Conservation (phyloP, 1,140 invertebrate genomes). For the Agrypnia vestita region DNA sequence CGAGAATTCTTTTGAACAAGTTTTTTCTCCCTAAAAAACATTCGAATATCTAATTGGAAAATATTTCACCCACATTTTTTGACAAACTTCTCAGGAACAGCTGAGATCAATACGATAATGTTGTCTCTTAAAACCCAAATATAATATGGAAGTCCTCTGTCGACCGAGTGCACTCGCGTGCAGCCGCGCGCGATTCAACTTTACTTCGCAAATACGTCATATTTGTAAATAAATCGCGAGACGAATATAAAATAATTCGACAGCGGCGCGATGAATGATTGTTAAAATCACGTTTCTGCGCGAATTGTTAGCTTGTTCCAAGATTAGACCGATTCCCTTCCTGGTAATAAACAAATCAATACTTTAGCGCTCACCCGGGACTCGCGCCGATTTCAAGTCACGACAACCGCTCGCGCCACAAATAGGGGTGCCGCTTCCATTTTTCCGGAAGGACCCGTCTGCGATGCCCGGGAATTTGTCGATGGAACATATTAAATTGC, state of each 20-base stretch:
- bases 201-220: constrained; percentile 12
- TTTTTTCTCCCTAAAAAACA: not conserved
- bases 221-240: not conserved
- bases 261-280: not conserved
- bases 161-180: not conserved
- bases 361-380: constrained; percentile 36
- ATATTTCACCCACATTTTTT: constrained; percentile 1
- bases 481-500: not conserved
- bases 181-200: not conserved
- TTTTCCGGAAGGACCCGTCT: not conserved
- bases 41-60: constrained; percentile 6
- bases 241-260: not conserved
- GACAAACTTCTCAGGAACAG: constrained; percentile 17
- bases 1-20: not conserved
- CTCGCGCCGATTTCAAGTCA: constrained; percentile 17
- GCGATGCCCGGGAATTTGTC: not conserved
- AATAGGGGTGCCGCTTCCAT: not conserved
- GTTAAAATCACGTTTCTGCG: constrained; percentile 4
- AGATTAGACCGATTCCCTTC: constrained; percentile 18
- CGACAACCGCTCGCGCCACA: constrained; percentile 20
- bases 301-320: constrained; percentile 6
- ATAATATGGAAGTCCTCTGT: not conserved
- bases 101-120: constrained; percentile 37
- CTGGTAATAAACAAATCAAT: constrained; percentile 43
- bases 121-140: constrained; percentile 25